These are phyloP conservation scores for Tanypteryx hageni DNA, from an alignment of 2,888 invertebrate genomes.

Conservation along the genomic window DNA sequence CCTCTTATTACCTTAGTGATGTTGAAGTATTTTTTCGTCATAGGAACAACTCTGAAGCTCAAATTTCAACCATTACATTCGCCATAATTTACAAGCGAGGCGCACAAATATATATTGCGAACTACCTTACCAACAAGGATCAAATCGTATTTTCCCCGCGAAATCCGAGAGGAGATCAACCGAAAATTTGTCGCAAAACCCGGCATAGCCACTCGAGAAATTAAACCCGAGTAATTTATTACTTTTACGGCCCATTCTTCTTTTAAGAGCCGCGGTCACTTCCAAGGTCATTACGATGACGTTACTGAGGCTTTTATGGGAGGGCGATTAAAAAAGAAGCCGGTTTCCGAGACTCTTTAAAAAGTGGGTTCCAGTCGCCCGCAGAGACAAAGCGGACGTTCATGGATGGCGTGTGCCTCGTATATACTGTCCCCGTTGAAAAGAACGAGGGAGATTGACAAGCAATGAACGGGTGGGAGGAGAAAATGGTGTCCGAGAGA, in stretches of 20 bases:
- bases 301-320: not conserved
- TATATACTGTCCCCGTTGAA: not conserved
- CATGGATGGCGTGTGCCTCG: slow-evolving; percentile 29
- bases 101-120: too few relatives aligned
- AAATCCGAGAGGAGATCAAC: not conserved
- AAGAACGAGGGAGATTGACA: slow-evolving; percentile 2
- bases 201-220: not conserved
- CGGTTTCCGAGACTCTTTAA: not conserved
- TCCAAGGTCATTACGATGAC: slow-evolving; percentile 13
- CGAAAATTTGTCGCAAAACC: slow-evolving; percentile 19
- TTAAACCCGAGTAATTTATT: slow-evolving; percentile 19
- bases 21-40: too few relatives aligned
- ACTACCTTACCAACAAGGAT: not conserved
- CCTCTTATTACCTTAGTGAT: too few relatives aligned
- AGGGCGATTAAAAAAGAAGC: slow-evolving; percentile 15
- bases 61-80: too few relatives aligned
- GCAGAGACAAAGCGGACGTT: slow-evolving; percentile 5
- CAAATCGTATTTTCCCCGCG: not conserved
- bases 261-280: slow-evolving; percentile 13
- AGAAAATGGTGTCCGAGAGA: not conserved
- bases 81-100: too few relatives aligned
- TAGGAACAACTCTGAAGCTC: too few relatives aligned
- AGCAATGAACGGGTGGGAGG: slow-evolving; percentile 1
- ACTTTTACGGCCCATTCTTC: not conserved
- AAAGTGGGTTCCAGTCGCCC: slow-evolving; percentile 22